Percentiles rank a stretch among this genome's conserved stretches.
phyloP scores from a whole-genome alignment of 2,888 invertebrate species.

The Apamea epomidion region DNA sequence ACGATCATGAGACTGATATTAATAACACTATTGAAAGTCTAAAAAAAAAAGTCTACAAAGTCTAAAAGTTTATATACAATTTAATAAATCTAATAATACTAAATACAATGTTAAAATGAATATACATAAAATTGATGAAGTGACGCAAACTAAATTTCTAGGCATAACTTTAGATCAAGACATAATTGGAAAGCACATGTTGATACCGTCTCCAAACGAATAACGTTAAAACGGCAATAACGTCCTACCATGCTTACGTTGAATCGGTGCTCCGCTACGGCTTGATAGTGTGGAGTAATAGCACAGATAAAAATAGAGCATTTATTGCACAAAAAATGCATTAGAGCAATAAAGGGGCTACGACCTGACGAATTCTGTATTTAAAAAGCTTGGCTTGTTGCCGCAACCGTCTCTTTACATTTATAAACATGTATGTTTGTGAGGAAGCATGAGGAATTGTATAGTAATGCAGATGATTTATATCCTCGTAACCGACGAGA shows the following conservation, averaged over 20 bases:
- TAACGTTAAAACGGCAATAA: background rate
- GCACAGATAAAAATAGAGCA: background rate
- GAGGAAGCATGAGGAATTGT: background rate
- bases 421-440: background rate
- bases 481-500: too few relatives aligned
- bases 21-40: too few relatives aligned
- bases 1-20: too few relatives aligned
- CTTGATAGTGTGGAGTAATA: background rate
- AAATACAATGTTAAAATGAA: too few relatives aligned
- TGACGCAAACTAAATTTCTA: background rate
- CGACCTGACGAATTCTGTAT: slow-evolving; percentile 1
- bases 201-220: background rate
- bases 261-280: background rate
- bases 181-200: background rate
- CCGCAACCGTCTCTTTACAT: slow-evolving; percentile 8
- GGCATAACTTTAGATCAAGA: background rate
- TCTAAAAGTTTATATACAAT: too few relatives aligned
- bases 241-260: background rate
- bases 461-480: background rate
- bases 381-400: background rate
- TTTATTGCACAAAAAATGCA: background rate
- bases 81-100: too few relatives aligned
- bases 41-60: too few relatives aligned
- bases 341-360: background rate
- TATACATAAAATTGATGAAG: background rate